Percentiles rank a stretch among this genome's conserved stretches.
Conservation (phyloP, 2,113 vertebrate species). For the Brachionichthys hirsutus region DNA sequence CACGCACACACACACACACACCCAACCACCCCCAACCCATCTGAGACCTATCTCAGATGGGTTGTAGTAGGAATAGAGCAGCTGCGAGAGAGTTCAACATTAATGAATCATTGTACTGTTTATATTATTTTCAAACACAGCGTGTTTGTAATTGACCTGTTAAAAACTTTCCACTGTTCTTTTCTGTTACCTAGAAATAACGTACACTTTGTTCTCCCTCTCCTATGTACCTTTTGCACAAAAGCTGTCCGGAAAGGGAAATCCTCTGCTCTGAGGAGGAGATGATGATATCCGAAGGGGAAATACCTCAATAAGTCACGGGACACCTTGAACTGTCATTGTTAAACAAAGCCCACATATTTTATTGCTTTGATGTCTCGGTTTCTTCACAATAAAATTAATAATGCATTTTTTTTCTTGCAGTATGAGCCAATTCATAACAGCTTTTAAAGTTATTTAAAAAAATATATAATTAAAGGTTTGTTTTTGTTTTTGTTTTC, state of each 20-base stretch:
- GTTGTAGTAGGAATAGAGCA: too few relatives aligned
- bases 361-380: not conserved
- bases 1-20: too few relatives aligned
- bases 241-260: constrained; percentile 61
- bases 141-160: constrained; percentile 47
- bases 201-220: constrained; percentile 51
- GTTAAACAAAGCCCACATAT: constrained; percentile 20
- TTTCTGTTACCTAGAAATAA: constrained; percentile 35
- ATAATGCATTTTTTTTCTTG: too few relatives aligned
- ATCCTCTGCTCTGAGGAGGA: constrained; percentile 63
- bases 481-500: too few relatives aligned
- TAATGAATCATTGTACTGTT: too few relatives aligned
- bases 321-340: constrained; percentile 35
- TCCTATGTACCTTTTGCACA: constrained; percentile 55
- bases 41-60: too few relatives aligned
- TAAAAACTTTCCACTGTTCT: constrained; percentile 54
- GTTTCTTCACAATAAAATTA: too few relatives aligned
- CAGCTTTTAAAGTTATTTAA: too few relatives aligned
- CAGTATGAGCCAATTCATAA: too few relatives aligned
- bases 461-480: too few relatives aligned
- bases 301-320: constrained; percentile 57
- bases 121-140: constrained; percentile 21
- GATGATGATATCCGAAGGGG: constrained; percentile 49
- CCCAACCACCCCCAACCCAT: too few relatives aligned
- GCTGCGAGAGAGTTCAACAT: too few relatives aligned